These are phyloP conservation scores for Tromatobia lineatoria DNA, from an alignment of 2,888 invertebrate genomes.

Conservation along the genomic window DNA sequence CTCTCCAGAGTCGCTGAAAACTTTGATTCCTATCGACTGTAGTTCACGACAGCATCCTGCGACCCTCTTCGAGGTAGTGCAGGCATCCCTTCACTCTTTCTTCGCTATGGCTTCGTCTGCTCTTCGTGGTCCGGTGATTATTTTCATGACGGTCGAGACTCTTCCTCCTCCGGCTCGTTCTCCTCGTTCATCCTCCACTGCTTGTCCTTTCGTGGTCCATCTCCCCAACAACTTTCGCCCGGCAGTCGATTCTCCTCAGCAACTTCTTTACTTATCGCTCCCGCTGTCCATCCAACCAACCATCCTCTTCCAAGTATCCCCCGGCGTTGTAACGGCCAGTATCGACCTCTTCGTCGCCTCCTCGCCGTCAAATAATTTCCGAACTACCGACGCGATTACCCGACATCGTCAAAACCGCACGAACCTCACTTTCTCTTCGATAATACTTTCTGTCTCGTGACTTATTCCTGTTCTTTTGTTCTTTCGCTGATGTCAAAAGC, in stretches of 20 bases:
- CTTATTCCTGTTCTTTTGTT: slow-evolving; percentile 8
- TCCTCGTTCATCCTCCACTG: slow-evolving; percentile 16
- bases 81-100: slow-evolving; percentile 20
- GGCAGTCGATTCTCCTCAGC: slow-evolving; percentile 10
- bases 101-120: slow-evolving; percentile 55
- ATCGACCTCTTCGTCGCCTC: slow-evolving; percentile 48
- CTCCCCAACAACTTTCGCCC: slow-evolving; percentile 58
- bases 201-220: slow-evolving; percentile 51
- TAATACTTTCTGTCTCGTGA: slow-evolving; percentile 12
- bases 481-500: neutral
- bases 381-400: slow-evolving; percentile 49
- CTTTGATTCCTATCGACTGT: slow-evolving; percentile 70
- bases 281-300: neutral
- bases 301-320: slow-evolving; percentile 9
- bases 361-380: slow-evolving; percentile 46
- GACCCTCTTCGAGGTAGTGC: slow-evolving; percentile 12
- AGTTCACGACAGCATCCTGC: slow-evolving; percentile 24
- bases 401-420: slow-evolving; percentile 48
- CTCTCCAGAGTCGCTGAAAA: slow-evolving; percentile 65
- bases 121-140: slow-evolving; percentile 76
- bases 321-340: slow-evolving; percentile 30
- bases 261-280: slow-evolving; percentile 36
- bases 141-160: slow-evolving; percentile 71
- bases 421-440: slow-evolving; percentile 28
- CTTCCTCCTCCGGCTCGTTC: slow-evolving; percentile 12